A percentile compares a stretch with the other conserved stretches of the same genome.
Conservation (phyloP, 2,797 vertebrate genomes). For the Neoniphon sammara region DNA sequence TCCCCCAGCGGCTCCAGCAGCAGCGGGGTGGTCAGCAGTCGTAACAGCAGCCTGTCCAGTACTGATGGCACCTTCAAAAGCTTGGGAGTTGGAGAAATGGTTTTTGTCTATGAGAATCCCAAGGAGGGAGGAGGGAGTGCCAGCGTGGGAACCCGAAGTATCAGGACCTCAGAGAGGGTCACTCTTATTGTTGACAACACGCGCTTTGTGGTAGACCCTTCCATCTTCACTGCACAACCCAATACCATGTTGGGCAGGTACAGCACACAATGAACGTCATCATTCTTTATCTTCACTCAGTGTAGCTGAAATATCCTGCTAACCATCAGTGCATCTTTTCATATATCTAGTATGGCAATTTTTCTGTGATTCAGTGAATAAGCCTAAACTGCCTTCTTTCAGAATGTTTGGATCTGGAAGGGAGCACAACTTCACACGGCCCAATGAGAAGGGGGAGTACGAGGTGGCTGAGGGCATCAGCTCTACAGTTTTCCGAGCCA, state of each 20-base stretch:
- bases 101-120: conserved; percentile 94
- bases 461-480: conserved; percentile 99
- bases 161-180: conserved; percentile 92
- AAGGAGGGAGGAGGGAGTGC: conserved; percentile 85
- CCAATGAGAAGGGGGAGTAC: conserved; percentile 98
- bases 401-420: conserved; percentile 99
- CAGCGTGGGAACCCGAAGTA: conserved; percentile 80
- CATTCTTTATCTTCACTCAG: conserved; percentile 2
- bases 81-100: conserved; percentile 89
- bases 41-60: conserved; percentile 94
- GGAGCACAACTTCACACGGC: conserved; percentile 98
- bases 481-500: conserved; percentile 97
- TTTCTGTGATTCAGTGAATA: conserved; percentile 10
- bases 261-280: not conserved
- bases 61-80: conserved; percentile 93
- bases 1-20: conserved; percentile 94
- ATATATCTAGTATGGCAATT: not conserved
- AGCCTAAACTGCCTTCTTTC: conserved; percentile 38
- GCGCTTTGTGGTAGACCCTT: conserved; percentile 97
- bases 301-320: not conserved
- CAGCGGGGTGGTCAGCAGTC: conserved; percentile 91
- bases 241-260: conserved; percentile 99
- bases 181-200: conserved; percentile 98
- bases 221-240: conserved; percentile 97
- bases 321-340: not conserved